A percentile compares a stretch with the other conserved stretches of the same genome.
Evolutionary conservation across 2,888 invertebrate genomes (phyloP).

Genomic region (Yponomeuta sedellus): DNA sequence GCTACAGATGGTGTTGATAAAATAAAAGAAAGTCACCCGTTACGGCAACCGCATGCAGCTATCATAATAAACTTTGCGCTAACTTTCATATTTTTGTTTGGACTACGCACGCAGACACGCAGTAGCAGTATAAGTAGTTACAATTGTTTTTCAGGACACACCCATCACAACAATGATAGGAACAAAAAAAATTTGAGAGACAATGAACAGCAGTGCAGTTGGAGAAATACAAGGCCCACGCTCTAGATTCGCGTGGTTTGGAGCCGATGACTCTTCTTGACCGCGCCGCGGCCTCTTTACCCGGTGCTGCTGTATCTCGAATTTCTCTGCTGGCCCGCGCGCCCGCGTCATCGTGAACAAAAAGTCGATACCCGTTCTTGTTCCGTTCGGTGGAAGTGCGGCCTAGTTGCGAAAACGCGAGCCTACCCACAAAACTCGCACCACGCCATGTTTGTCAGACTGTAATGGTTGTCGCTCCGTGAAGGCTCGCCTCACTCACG

Average conservation of each 20-base stretch:
- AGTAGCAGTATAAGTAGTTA: not conserved
- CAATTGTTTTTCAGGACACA: not conserved
- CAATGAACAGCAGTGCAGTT: slow-evolving; percentile 31
- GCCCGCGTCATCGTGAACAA: slow-evolving; percentile 70
- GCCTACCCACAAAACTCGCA: slow-evolving; percentile 36
- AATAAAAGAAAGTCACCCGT: slow-evolving; percentile 48
- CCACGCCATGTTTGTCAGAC: slow-evolving; percentile 13
- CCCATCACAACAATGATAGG: not conserved
- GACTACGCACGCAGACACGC: too few relatives aligned
- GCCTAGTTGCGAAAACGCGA: slow-evolving; percentile 54
- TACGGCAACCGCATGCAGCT: slow-evolving; percentile 25
- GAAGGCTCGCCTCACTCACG: not conserved
- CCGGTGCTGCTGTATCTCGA: slow-evolving; percentile 65
- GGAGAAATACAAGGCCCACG: slow-evolving; percentile 58
- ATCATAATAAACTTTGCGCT: slow-evolving; percentile 5
- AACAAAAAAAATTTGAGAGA: not conserved
- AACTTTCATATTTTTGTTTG: slow-evolving; percentile 7
- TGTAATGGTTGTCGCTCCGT: not conserved
- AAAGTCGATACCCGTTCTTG: slow-evolving; percentile 59
- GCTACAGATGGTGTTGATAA: slow-evolving; percentile 32
- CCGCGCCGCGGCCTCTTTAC: slow-evolving; percentile 63
- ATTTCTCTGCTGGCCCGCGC: slow-evolving; percentile 66
- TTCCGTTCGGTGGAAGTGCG: slow-evolving; percentile 53
- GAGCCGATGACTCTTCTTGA: slow-evolving; percentile 72
- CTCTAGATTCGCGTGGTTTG: slow-evolving; percentile 63